Percentiles rank a stretch among this genome's conserved stretches.
phyloP scores from a whole-genome alignment of 2,888 invertebrate genomes.

The Imbricaverruca yamaguchii region DNA sequence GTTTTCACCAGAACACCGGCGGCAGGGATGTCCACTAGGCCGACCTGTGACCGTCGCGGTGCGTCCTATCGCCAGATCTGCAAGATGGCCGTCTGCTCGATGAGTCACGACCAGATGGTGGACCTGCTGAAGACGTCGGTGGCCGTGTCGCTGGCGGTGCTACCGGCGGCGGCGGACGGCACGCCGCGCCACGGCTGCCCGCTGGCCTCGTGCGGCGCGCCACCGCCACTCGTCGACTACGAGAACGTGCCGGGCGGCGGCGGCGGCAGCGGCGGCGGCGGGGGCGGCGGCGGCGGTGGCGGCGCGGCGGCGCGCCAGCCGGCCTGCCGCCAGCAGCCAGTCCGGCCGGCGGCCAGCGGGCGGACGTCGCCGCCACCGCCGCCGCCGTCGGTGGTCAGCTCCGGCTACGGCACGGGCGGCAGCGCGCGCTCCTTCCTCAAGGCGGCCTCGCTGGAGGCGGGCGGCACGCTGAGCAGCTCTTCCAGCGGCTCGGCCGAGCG shows the following conservation, averaged over 20 bases:
- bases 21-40: too few species aligned
- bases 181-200: background rate
- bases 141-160: constrained; percentile 73
- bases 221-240: constrained; percentile 45
- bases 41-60: too few species aligned
- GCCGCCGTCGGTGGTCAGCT: constrained; percentile 71
- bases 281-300: constrained; percentile 42
- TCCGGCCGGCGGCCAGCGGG: background rate
- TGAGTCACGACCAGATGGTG: constrained; percentile 86
- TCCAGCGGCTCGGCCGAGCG: constrained; percentile 25
- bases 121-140: constrained; percentile 82
- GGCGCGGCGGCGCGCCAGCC: constrained; percentile 29
- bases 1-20: too few species aligned
- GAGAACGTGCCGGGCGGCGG: constrained; percentile 55
- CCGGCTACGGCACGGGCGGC: constrained; percentile 72
- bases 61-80: constrained; percentile 51
- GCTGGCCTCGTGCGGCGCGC: constrained; percentile 12
- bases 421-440: constrained; percentile 44
- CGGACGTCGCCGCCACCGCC: constrained; percentile 42
- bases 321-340: background rate
- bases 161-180: constrained; percentile 52
- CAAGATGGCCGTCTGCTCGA: constrained; percentile 77
- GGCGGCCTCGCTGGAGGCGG: background rate
- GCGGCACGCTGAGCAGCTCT: constrained; percentile 30
- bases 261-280: constrained; percentile 39